These are phyloP conservation scores for Oncorhynchus masou DNA, from an alignment of 2,113 vertebrate species.

Conservation along the genomic window DNA sequence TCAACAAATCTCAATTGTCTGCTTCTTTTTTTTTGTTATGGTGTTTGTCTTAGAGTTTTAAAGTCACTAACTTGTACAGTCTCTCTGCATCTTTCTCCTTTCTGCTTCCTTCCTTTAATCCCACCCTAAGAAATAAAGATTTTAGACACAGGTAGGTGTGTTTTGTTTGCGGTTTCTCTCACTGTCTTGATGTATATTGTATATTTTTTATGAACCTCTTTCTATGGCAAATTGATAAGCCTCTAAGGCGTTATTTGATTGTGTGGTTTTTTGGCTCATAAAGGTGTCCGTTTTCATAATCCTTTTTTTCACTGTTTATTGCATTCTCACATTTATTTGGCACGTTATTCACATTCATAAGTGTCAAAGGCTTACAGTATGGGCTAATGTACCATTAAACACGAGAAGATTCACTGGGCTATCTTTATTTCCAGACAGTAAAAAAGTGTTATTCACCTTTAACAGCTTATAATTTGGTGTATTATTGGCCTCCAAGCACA, in stretches of 20 bases:
- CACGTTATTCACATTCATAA: conserved; percentile 49
- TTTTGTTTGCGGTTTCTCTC: neutral
- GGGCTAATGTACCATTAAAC: conserved; percentile 60
- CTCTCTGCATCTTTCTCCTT: conserved; percentile 7
- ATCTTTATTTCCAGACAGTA: conserved; percentile 46
- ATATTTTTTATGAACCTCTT: no score
- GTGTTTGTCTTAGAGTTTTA: conserved; percentile 41
- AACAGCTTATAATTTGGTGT: conserved; percentile 34
- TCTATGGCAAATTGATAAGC: no score
- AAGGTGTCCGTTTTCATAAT: conserved; percentile 55
- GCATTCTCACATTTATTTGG: conserved; percentile 53
- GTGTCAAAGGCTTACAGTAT: conserved; percentile 27
- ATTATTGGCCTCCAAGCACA: conserved; percentile 43
- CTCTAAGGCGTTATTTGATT: conserved; percentile 42
- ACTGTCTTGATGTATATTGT: neutral
- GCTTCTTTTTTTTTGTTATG: conserved; percentile 34
- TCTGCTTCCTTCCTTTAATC: conserved; percentile 51
- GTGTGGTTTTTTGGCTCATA: conserved; percentile 53
- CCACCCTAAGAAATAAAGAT: conserved; percentile 93
- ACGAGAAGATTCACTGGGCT: conserved; percentile 37
- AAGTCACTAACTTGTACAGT: conserved; percentile 31
- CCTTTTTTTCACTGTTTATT: conserved; percentile 51
- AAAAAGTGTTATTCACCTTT: conserved; percentile 39
- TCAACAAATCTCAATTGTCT: conserved; percentile 33
- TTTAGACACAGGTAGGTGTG: conserved; percentile 98